phyloP scores from a whole-genome alignment of 2,113 vertebrate species.

The Ceuthmochares aereus region DNA sequence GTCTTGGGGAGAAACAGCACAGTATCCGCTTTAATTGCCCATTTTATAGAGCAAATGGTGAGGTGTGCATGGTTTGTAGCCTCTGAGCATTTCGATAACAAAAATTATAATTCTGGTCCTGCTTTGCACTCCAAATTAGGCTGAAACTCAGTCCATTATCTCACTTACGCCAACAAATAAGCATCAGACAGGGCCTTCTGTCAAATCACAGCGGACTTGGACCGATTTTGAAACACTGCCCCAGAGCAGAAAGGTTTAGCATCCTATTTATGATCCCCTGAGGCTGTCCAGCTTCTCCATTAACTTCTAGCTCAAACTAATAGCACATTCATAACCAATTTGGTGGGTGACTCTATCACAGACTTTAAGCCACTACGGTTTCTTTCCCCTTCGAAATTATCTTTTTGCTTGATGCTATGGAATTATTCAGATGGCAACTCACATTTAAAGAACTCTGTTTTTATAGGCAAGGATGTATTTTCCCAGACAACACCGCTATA shows the following conservation, averaged over 20 bases:
- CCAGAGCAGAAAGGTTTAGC: conserved; percentile 3
- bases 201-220: not conserved
- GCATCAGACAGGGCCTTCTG: not conserved
- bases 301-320: conserved; percentile 60
- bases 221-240: conserved; percentile 5
- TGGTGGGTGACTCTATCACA: conserved; percentile 50
- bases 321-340: conserved; percentile 68
- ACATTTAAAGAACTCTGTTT: conserved; percentile 25
- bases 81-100: not conserved
- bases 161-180: conserved; percentile 46
- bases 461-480: conserved; percentile 3
- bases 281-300: conserved; percentile 49
- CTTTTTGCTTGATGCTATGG: conserved; percentile 34
- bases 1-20: not conserved
- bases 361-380: conserved; percentile 26
- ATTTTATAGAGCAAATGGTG: not conserved
- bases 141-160: conserved; percentile 32
- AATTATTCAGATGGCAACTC: conserved; percentile 63
- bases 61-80: not conserved
- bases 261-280: conserved; percentile 49
- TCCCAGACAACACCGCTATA: not conserved
- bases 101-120: not conserved
- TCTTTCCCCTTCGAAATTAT: conserved; percentile 9
- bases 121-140: conserved; percentile 1
- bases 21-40: not conserved